Evolutionary conservation across 1,140 invertebrate species (phyloP), one percentile per base, ranked within the genome.

Genomic region (Neoseiulus cucumeris): DNA sequence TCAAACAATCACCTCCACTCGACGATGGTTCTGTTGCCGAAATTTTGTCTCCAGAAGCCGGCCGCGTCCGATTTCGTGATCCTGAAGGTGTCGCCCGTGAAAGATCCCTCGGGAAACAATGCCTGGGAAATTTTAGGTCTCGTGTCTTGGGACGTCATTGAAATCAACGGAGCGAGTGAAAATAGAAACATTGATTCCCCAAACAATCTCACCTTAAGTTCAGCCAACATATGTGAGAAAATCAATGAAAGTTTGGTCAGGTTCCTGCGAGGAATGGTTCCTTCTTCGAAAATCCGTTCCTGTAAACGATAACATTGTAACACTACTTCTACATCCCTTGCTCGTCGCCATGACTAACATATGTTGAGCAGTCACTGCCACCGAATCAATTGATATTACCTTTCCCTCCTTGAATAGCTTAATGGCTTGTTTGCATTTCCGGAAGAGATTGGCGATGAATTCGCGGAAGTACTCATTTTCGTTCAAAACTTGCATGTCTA

Each of bases 61-160:
- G 92, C 89, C 22, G 96, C 96, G 80, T 99, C 94, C 70, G 89
- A 89, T 79, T 99, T 99, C n/a, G 95, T 99, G 71, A 99, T 98
- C 72, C 95, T 84, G 78, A 97, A 98, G 75, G 90, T 89, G 77
- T 97, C 91, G 18, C 93, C 93, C 47, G 89, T 87, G 79, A 95
- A 99, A 12, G 85, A 82, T 28, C 93, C 93, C 76, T 87, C 77
- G 0, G 94, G 94, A 78, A 98, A 99, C 69, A 98, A 25, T 25
- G 51, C 51, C 51, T 59, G 22, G 2, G 22, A 59, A 47, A 47
- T 25, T 7, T 47, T 47, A 25, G 4, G 4, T 20, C 28, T n/a
- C n/a, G n/a, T n/a, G n/a, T n/a, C n/a, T n/a, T n/a, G n/a, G n/a
- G n/a, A n/a, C n/a, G n/a, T n/a, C n/a, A n/a, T n/a, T n/a, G n/a